Conservation (phyloP, 2,888 invertebrate genomes). For the Sympetrum striolatum region DNA sequence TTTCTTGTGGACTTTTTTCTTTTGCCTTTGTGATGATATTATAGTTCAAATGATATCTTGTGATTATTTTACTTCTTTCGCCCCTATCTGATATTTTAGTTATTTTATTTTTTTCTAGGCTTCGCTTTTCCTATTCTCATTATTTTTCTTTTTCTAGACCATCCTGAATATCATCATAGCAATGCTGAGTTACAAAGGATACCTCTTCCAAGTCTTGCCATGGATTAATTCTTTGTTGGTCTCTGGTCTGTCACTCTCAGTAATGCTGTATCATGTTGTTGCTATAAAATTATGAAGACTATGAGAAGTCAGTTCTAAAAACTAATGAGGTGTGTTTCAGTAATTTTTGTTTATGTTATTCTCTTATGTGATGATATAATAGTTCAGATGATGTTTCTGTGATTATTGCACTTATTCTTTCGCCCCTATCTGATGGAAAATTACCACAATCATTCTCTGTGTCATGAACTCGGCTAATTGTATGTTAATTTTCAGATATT, state of each 20-base stretch:
- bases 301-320: no score
- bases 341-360: not conserved
- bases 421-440: conserved; percentile 64
- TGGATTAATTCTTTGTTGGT: no score
- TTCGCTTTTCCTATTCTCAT: no score
- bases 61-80: conserved; percentile 57
- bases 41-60: conserved; percentile 8
- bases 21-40: not conserved
- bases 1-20: not conserved
- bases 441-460: not conserved
- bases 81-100: conserved; percentile 56
- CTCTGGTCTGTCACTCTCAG: no score
- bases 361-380: not conserved
- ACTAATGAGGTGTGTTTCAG: not conserved
- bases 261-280: no score
- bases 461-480: no score
- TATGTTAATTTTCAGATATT: not conserved
- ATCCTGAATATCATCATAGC: no score
- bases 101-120: no score
- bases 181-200: no score
- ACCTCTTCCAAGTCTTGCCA: no score
- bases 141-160: no score
- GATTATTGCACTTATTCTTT: conserved; percentile 59
- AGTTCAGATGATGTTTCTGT: conserved; percentile 18
- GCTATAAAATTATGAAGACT: no score